Evolutionary conservation across 2,888 invertebrate species (phyloP), one percentile per base, ranked within the genome.

Genomic region (Callinectes sapidus): DNA sequence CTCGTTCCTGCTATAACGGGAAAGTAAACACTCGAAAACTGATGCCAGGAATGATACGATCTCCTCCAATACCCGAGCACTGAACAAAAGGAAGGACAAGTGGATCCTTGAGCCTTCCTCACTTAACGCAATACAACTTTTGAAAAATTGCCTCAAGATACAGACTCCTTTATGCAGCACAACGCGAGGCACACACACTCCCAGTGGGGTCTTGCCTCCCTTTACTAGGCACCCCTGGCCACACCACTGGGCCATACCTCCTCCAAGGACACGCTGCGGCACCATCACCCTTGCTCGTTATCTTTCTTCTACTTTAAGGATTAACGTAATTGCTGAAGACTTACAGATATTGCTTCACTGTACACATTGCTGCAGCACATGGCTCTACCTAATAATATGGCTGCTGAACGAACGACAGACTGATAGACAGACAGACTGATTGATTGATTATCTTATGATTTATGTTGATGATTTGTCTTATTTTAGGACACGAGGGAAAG

Each of bases 131-230:
- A 32, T 32, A 81, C 35, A n/a, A 18, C 32, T 81, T 81, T 18
- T 81, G 81, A 81, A 81, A 81, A 81, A 81, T 81, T 81, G 35
- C 81, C 18, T 81, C 13, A 81, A 81, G 81, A 35, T 81, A 81
- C 2, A 6, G 35, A 81, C 81, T 81, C 81, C 35, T 81, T 81
- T 81, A 32, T 81, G 35, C 32, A 2, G 81, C 81, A 81, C 81
- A 2, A 81, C 35, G 35, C 10, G 81, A 81, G 32, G 16, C 32
- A 35, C 35, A 35, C 35, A 18, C 14, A 81, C 35, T 35, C 81
- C n/a, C 81, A n/a, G 35, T 35, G 35, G 81, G 35, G 35, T 71
- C 71, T 6, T 28, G 71, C n/a, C 28, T 71, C 71, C 71, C 28
- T n/a, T n/a, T 71, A 13, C n/a, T 13, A 13, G 71, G 71, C n/a